These are phyloP conservation scores for Geotrypetes seraphini DNA, from an alignment of 2,797 vertebrate species.

Conservation along the genomic window DNA sequence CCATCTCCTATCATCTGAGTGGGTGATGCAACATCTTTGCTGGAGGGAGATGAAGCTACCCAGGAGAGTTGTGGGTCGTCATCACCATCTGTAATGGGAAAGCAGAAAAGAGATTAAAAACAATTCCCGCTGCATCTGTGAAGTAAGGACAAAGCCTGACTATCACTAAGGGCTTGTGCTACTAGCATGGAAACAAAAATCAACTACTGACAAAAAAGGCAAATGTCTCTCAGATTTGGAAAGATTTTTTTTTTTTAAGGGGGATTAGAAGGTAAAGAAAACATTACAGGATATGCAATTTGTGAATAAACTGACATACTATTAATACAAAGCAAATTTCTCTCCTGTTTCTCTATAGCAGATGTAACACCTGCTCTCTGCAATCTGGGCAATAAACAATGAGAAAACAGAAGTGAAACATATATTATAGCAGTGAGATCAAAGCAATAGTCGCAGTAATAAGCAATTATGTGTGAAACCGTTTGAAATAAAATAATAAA, in stretches of 20 bases:
- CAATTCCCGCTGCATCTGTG: slow-evolving; percentile 77
- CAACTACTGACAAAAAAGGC: not conserved
- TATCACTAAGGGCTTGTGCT: slow-evolving; percentile 37
- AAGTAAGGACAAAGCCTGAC: slow-evolving; percentile 84
- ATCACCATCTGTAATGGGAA: slow-evolving; percentile 88
- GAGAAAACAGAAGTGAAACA: slow-evolving; percentile 30
- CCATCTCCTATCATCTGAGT: slow-evolving; percentile 94
- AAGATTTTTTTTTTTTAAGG: slow-evolving; percentile 14
- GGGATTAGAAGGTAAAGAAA: slow-evolving; percentile 11
- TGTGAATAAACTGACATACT: slow-evolving; percentile 2
- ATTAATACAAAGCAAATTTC: slow-evolving; percentile 10
- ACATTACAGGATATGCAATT: slow-evolving; percentile 3
- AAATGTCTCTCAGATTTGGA: slow-evolving; percentile 15
- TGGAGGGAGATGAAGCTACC: slow-evolving; percentile 98
- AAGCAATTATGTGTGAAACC: slow-evolving; percentile 36
- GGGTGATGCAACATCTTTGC: slow-evolving; percentile 97
- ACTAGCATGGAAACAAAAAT: slow-evolving; percentile 7
- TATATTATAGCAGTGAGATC: slow-evolving; percentile 28
- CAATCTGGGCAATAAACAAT: slow-evolving; percentile 24
- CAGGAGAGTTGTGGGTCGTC: slow-evolving; percentile 96
- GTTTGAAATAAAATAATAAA: too few relatives aligned
- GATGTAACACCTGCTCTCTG: slow-evolving; percentile 31
- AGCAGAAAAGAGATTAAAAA: slow-evolving; percentile 85
- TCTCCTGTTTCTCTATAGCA: slow-evolving; percentile 20
- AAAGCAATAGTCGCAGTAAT: slow-evolving; percentile 26